Evolutionary conservation across 2,797 vertebrate genomes (phyloP), one percentile per base, ranked within the genome.

Genomic region (Notolabrus celidotus): DNA sequence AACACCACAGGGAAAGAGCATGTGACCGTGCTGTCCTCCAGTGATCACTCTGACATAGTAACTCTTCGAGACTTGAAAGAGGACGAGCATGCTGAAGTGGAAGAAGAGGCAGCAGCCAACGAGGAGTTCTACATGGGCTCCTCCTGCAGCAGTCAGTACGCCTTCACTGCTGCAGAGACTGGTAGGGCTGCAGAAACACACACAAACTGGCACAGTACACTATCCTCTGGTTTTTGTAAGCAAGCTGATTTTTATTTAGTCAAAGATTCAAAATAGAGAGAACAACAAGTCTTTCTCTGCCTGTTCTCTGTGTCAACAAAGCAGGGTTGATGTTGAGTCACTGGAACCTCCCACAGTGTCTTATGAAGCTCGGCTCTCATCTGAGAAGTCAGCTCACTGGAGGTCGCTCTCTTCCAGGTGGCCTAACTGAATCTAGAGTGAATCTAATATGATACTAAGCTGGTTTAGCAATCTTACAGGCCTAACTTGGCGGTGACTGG

Each of bases 41-140:
- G 97, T 0, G 97, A 99, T 70, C 96, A 98, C 86, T 99, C 97
- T 0, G 98, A 99, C 89, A 99, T 99, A 31, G 92, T 99, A 87
- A 99, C 96, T 3, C 94, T 99, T 34, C 94, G 95, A 58, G 93
- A 96, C 60, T 74, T 93, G n/a, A 95, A 92, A 83, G 92, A 93
- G 54, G 89, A 85, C 7, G 92, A 92, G 69, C 94, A 93, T 19
- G 85, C 92, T 23, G 79, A 80, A 47, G 83, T 76, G 69, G 88
- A 85, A 9, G 89, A 72, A 17, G 92, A 89, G 69, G 73, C 74
- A 3, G 89, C 10, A 0, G 71, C 16, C 70, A 86, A 61, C 0
- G 94, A 94, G 54, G 94, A 94, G 71, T 91, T 95, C 61, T 95
- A 97, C 88, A 90, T 99, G 58, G 97, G 97, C n/a, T 96, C 93